Base-by-base conservation (phyloP, 2,797 vertebrate species). In the Chaetophractus vellerosus region DNA sequence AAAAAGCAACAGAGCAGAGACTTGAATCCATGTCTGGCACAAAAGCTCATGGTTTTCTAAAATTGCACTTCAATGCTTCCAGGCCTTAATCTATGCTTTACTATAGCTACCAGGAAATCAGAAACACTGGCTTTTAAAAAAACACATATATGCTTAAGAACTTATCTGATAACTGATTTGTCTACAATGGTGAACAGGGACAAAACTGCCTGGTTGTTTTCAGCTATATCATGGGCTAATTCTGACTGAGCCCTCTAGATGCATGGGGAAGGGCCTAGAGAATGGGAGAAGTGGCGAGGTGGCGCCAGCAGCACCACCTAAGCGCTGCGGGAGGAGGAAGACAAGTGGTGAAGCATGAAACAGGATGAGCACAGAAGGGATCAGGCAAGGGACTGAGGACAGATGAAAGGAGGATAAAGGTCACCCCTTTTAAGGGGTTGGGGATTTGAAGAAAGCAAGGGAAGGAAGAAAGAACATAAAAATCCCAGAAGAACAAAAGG, bases 41-140 rank as follows among this genome's bases (percentile, higher is more conserved):
- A 93, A 95, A 89, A 89, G 83, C 36, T 59, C 66, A 57, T 0
- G 31, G 41, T 83, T 94, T 88, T 93, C 89, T 88, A 92, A 78
- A 92, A 76, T 78, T 85, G 45, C 4, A 75, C 10, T 52, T 84
- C 26, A 78, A 33, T 41, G 23, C 74, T 91, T 93, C 50, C n/a
- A 90, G 83, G 63, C 28, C 82, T 81, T 31, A 75, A 69, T 26
- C 21, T 59, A 33, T 6, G n/a, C 36, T 90, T 93, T 59, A 45
- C 48, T 19, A 38, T 3, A 33, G 82, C 24, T 88, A 59, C 82
- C 38, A 76, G 69, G 59, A 74, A 91, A 71, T 16, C 41, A 55
- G 63, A 88, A 63, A 68, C 36, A 45, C 45, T 71, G 57, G 52
- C 23, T 86, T 66, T 11, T 33, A 9, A 9, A 16, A 75, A 75